Evolutionary conservation across 2,888 invertebrate species (phyloP), one percentile per base, ranked within the genome.

Genomic region (Papilio demoleus): DNA sequence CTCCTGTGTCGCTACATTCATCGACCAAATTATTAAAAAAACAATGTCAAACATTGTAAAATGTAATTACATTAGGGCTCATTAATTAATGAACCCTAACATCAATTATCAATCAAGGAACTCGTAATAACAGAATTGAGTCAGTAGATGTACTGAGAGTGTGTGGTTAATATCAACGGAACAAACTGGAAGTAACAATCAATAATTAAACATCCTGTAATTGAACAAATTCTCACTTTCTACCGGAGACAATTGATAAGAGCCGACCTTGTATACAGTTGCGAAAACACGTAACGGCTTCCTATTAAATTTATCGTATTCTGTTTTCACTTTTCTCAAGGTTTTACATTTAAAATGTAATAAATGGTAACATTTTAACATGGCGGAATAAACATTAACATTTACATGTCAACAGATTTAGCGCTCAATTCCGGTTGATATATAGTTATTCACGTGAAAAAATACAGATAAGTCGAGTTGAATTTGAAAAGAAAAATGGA

Each of bases 201-300:
- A 68, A 68, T 68, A 68, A 60, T 40, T 60, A 68, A 68, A 68
- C 68, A 68, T 65, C 68, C 68, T 68, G 63, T 50, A 65, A 6
- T 19, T 50, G 60, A 56, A 47, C 40, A 27, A 50, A 68, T 65
- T 47, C 47, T 68, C 50, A 65, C 68, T 68, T 68, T 68, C 64
- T 60, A 68, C 38, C 65, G 19, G 38, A 65, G 47, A 47, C 47
- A 45, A 68, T 60, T 65, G 68, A 68, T 68, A 68, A 64, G n/a
- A 50, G 4, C 62, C 50, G 60, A 59, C 68, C 68, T 68, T 68
- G 68, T 68, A 45, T 50, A 40, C 22, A 31, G 65, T 61, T 68
- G 64, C 59, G 64, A 45, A 64, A 68, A 68, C 64, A 50, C 31
- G 68, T 65, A 40, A 40, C 50, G 40, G 64, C 45, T 53, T 56